Percentiles rank a stretch among this genome's conserved stretches.
phyloP scores from a whole-genome alignment of 2,113 vertebrate genomes.

The Vireo altiloquus region DNA sequence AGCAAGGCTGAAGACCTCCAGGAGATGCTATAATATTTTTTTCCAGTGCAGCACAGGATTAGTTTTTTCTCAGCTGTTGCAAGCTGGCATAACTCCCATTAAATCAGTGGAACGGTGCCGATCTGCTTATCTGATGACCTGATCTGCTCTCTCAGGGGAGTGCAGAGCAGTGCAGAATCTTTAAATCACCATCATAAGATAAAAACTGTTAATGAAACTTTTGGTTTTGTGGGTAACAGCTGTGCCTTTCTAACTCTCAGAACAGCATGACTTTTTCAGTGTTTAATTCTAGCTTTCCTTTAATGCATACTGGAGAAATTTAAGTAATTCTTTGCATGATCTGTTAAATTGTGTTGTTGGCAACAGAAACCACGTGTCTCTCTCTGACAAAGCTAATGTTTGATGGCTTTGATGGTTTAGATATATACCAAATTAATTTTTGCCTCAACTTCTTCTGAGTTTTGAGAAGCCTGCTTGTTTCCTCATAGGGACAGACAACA shows the following conservation, averaged over 20 bases:
- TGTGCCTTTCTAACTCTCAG: neutral
- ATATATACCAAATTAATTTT: neutral
- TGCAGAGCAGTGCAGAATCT: neutral
- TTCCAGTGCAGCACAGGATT: neutral
- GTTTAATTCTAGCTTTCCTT: neutral
- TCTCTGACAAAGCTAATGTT: neutral
- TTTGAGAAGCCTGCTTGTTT: slow-evolving; percentile 1
- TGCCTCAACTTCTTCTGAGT: neutral
- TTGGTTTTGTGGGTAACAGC: neutral
- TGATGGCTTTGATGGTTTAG: neutral
- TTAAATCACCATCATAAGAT: neutral
- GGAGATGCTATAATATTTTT: neutral
- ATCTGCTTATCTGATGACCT: slow-evolving; percentile 36
- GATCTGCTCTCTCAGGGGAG: neutral
- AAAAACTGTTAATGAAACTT: neutral
- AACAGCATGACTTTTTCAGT: neutral
- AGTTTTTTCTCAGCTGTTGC: neutral
- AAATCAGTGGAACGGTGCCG: neutral
- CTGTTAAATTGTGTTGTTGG: neutral
- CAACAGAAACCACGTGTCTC: neutral
- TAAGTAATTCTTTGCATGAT: neutral
- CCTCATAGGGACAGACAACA: slow-evolving; percentile 55
- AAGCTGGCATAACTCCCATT: slow-evolving; percentile 7
- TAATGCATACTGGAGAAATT: neutral
- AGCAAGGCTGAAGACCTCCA: neutral